Conservation (phyloP, 2,888 invertebrate genomes). For the Dichetophora obliterata region DNA sequence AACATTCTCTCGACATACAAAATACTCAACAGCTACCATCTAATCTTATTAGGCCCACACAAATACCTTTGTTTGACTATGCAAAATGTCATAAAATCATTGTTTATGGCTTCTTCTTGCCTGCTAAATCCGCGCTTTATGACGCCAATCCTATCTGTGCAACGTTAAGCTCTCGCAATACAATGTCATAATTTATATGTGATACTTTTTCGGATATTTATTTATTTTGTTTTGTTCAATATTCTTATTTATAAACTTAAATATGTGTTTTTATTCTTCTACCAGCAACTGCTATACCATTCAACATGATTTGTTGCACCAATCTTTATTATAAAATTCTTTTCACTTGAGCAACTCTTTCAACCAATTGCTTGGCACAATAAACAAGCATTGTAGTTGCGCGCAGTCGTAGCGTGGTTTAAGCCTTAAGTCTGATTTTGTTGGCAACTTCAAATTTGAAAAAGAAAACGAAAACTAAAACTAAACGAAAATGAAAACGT, state of each 20-base stretch:
- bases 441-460: conserved; percentile 5
- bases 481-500: background rate
- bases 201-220: background rate
- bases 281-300: background rate
- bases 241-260: background rate
- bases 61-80: conserved; percentile 42
- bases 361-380: background rate
- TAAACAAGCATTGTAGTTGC: conserved; percentile 11
- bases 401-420: conserved; percentile 3
- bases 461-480: conserved; percentile 11
- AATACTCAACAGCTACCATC: too few species aligned
- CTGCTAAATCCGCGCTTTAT: background rate
- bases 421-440: background rate
- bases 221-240: conserved; percentile 6
- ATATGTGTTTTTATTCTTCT: too few species aligned
- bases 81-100: background rate
- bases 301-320: background rate
- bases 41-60: background rate
- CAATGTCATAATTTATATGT: too few species aligned
- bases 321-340: background rate
- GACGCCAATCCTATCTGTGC: background rate
- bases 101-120: conserved; percentile 8
- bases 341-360: background rate
- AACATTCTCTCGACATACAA: too few species aligned
- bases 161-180: too few species aligned